These are phyloP conservation scores for Poecilia velifera DNA, from an alignment of 2,797 vertebrate genomes.

Conservation along the genomic window DNA sequence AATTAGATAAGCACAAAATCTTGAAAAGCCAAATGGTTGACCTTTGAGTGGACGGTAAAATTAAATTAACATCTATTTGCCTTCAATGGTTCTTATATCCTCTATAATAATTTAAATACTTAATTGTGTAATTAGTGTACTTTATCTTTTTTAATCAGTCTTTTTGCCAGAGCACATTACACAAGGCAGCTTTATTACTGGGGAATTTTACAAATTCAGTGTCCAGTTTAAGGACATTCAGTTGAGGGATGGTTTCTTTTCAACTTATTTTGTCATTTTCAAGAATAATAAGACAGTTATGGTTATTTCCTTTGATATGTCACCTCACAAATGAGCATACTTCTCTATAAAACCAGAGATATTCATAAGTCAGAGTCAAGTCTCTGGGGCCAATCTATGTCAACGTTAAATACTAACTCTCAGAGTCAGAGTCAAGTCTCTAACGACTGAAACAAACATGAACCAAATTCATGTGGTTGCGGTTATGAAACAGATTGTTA, in stretches of 20 bases:
- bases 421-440: not conserved
- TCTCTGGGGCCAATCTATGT: no score
- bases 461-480: not conserved
- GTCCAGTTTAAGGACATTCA: not conserved
- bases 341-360: not conserved
- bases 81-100: not conserved
- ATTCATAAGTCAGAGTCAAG: not conserved
- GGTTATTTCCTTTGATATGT: not conserved
- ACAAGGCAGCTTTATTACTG: not conserved
- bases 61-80: not conserved
- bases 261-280: not conserved
- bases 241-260: not conserved
- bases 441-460: not conserved
- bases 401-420: not conserved
- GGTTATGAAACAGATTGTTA: not conserved
- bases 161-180: not conserved
- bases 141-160: not conserved
- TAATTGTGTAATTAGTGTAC: not conserved
- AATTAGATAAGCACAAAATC: slow-evolving; percentile 1
- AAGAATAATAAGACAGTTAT: not conserved
- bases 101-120: not conserved
- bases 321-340: not conserved
- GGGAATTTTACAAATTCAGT: not conserved
- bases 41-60: not conserved
- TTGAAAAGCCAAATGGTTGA: slow-evolving; percentile 8